These are phyloP conservation scores for Trissolcus brochymenae DNA, from an alignment of 2,888 invertebrate genomes.

Conservation along the genomic window DNA sequence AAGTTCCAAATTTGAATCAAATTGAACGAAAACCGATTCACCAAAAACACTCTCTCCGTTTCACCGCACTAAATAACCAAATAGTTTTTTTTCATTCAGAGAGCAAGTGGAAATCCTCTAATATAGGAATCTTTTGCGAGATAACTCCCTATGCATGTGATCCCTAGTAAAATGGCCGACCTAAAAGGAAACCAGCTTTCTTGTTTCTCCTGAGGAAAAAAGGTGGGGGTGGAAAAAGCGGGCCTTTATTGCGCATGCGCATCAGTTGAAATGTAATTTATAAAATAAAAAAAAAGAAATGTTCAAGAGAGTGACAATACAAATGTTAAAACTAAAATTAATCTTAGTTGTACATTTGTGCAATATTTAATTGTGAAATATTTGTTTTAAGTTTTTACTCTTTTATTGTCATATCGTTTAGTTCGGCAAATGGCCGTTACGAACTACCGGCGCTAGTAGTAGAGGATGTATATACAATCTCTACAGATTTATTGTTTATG, in stretches of 20 bases:
- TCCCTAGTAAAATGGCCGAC: slow-evolving; percentile 66
- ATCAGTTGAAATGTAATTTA: not conserved
- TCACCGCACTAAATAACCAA: slow-evolving; percentile 71
- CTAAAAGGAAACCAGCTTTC: not conserved
- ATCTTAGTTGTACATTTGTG: not conserved
- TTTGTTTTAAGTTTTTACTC: no score
- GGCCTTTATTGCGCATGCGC: not conserved
- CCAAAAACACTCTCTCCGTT: slow-evolving; percentile 65
- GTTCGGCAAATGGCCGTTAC: no score
- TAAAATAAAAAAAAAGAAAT: not conserved
- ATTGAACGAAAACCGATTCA: slow-evolving; percentile 36
- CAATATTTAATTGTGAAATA: not conserved
- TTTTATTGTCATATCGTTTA: no score
- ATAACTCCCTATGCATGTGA: slow-evolving; percentile 64
- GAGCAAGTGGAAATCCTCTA: slow-evolving; percentile 37
- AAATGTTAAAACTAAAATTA: not conserved
- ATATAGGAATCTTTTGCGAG: slow-evolving; percentile 63
- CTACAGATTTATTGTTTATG: no score
- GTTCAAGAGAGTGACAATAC: not conserved
- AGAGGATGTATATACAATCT: no score
- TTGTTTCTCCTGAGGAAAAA: not conserved
- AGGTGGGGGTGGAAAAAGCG: not conserved
- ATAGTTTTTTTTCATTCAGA: slow-evolving; percentile 65
- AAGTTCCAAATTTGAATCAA: not conserved
- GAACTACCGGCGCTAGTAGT: no score